phyloP scores from a whole-genome alignment of 2,797 vertebrate species.

The Pteronotus mesoamericanus region DNA sequence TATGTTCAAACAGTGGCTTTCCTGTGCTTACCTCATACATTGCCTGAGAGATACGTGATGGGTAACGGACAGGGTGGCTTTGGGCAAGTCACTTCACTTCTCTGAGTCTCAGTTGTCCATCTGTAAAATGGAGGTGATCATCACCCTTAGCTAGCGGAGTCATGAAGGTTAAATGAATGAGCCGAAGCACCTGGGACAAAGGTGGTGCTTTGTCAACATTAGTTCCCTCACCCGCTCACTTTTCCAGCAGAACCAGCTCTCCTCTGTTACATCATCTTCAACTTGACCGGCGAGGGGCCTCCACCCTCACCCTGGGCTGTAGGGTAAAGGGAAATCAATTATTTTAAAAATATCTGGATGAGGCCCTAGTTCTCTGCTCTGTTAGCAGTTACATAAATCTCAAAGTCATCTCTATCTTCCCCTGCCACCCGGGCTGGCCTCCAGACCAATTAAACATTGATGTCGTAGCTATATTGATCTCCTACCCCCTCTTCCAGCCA shows the following conservation, averaged over 20 bases:
- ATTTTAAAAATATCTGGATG: constrained; percentile 21
- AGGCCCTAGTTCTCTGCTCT: constrained; percentile 6
- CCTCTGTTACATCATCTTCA: not conserved
- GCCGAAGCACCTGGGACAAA: not conserved
- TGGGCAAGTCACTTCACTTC: not conserved
- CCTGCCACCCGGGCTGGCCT: constrained; percentile 47
- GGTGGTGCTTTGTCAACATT: not conserved
- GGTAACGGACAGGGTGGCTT: not conserved
- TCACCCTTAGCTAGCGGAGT: not conserved
- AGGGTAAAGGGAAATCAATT: not conserved
- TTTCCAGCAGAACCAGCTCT: not conserved
- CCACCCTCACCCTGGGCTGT: not conserved
- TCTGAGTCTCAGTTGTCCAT: not conserved
- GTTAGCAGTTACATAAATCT: constrained; percentile 29
- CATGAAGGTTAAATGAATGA: not conserved
- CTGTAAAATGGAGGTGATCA: not conserved
- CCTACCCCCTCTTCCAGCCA: not conserved
- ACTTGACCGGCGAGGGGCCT: not conserved
- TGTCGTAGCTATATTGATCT: constrained; percentile 49
- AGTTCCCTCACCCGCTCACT: not conserved
- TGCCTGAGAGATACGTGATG: not conserved
- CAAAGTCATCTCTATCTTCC: constrained; percentile 45
- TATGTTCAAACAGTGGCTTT: not conserved
- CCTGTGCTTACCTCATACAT: not conserved
- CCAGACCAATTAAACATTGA: constrained; percentile 67